phyloP scores from a whole-genome alignment of 2,797 vertebrate species.

The Steatocranus sp. region DNA sequence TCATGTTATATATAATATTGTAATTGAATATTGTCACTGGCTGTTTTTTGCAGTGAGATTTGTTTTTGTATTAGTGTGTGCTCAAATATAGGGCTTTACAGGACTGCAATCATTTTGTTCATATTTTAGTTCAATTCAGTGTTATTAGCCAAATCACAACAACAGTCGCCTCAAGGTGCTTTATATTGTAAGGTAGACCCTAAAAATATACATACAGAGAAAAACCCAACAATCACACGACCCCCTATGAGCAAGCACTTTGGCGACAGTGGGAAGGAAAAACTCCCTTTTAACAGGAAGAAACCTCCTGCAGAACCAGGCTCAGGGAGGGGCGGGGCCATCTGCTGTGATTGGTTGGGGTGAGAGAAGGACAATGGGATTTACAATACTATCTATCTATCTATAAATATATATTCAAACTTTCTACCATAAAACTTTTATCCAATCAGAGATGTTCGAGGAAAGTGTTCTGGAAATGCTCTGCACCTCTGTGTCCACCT shows the following conservation, averaged over 20 bases:
- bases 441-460: no score
- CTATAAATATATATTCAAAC: no score
- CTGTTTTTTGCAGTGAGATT: background rate
- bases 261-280: background rate
- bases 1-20: background rate
- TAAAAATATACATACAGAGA: no score
- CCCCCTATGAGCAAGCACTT: background rate
- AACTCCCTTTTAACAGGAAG: background rate
- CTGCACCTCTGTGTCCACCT: background rate
- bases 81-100: background rate
- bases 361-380: background rate
- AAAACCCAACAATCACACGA: background rate
- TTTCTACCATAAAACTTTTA: no score
- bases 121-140: background rate
- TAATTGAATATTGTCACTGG: background rate
- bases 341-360: background rate
- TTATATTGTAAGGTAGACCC: rapidly evolving
- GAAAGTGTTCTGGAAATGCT: background rate
- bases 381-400: background rate
- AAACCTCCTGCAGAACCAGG: rapidly evolving
- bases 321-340: background rate
- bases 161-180: no score
- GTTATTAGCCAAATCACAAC: background rate
- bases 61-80: background rate
- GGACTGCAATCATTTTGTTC: background rate